A percentile compares a stretch with the other conserved stretches of the same genome.
These are phyloP conservation scores for Channa maculata DNA, from an alignment of 2,113 vertebrate species.

Conservation along the genomic window DNA sequence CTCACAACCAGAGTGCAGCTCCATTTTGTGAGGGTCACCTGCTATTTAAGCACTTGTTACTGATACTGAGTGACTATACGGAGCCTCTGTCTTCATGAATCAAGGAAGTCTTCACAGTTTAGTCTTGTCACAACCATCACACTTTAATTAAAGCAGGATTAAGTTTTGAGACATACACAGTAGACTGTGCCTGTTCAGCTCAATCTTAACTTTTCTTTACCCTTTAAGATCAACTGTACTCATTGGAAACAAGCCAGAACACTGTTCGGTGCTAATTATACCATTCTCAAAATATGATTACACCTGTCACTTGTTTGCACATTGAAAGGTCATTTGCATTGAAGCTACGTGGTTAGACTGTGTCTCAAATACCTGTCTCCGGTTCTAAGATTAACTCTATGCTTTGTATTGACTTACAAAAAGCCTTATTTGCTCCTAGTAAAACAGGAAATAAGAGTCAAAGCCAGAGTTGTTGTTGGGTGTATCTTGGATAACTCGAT, in stretches of 20 bases:
- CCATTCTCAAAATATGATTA: neutral
- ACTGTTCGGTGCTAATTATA: too few species aligned
- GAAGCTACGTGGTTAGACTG: neutral
- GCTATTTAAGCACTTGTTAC: neutral
- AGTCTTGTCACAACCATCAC: neutral
- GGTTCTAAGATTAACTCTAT: conserved; percentile 26
- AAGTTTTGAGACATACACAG: neutral
- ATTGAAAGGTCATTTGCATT: conserved; percentile 9
- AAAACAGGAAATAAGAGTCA: conserved; percentile 32
- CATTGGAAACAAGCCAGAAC: conserved; percentile 15
- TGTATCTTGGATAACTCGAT: conserved; percentile 25
- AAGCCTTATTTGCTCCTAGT: conserved; percentile 52
- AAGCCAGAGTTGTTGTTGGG: conserved; percentile 31
- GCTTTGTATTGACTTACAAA: conserved; percentile 42
- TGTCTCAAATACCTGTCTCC: conserved; percentile 23
- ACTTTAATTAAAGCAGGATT: neutral
- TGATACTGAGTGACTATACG: too few species aligned
- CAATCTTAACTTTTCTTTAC: neutral
- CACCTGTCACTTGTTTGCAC: neutral
- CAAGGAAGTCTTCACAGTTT: neutral
- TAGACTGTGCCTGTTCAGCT: neutral
- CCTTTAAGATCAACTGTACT: conserved; percentile 1
- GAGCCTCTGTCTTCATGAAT: too few species aligned
- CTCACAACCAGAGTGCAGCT: conserved; percentile 42
- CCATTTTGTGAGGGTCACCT: conserved; percentile 64